Evolutionary conservation across 1,140 invertebrate genomes (phyloP), one percentile per base, ranked within the genome.

Genomic region (Tetranychus cinnabarinus): DNA sequence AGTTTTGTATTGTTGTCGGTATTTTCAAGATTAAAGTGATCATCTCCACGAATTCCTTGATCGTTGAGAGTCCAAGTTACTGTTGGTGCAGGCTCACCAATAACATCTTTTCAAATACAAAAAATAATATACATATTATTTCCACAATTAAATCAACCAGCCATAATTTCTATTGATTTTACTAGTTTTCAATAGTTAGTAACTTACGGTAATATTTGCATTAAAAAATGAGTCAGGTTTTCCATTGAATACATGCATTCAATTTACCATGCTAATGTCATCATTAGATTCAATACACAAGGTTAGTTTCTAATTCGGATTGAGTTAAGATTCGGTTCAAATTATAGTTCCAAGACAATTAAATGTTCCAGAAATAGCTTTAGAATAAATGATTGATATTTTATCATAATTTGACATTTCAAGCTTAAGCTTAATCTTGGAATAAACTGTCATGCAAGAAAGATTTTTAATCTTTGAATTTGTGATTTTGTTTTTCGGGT

Each of bases 211-310:
- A 66, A 90, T 85, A 33, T 88, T 88, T 67, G 90, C 79, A 63
- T 95, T 84, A 74, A 81, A 93, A 4, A 90, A 89, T 67, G 91
- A 92, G 3, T 95, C 88, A 68, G 90, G 92, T 75, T 89, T 78
- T 66, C 85, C 86, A 75, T 97, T 97, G 23, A 23, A 23, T 23
- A 23, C 23, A 23, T 23, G 23, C 23, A 23, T 23, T 23, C 23
- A 23, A 23, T 23, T 23, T 23, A 23, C 23, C 23, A 23, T 23
- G 23, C 23, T 23, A 23, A 23, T 23, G 0, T 23, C 23, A 23
- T 23, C 23, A 23, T 23, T 0, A 23, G 23, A 23, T 23, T 23
- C 23, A 23, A 23, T 23, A 23, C 23, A 23, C 23, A 23, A 23
- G 23, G 23, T 23, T 23, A 23, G 23, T 23, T 23, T 23, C 23